Base-by-base conservation (phyloP, 2,888 invertebrate species). In the Vanessa cardui region DNA sequence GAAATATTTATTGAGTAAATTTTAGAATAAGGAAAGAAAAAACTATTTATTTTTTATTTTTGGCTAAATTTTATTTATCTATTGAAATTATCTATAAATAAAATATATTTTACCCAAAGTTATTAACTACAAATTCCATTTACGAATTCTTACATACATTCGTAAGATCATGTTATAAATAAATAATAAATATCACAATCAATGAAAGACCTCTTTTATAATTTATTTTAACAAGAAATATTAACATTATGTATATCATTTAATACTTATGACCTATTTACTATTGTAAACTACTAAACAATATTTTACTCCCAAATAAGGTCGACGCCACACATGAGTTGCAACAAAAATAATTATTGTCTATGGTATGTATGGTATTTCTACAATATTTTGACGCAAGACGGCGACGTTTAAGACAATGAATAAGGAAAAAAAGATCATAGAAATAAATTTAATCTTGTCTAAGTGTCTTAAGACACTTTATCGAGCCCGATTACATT, bases 151-250 rank as follows among this genome's bases (percentile, higher is more conserved):
- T 54, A 54, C 31, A 31, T 31, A 54, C 52, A 54, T 54, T 54
- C 26, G 26, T 54, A 52, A 52, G 26, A 52, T 4, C 52, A 52
- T 21, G 26, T 54, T 6, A 31, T 16, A 31, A 54, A 26, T 31
- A 21, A 26, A 54, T 31, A 54, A 54, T 54, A 54, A 54, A 54
- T 54, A 54, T 54, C 52, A 54, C 52, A 54, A 52, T 50, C 20
- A 50, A 50, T 52, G 52, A 52, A 52, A 52, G 31, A 26, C 26
- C 52, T 31, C 26, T 52, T 52, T 16, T 31, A 52, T n/a, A 52
- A 52, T 26, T 52, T 31, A 54, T 54, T 54, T 31, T 31, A 54
- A 54, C 52, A 31, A 54, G 31, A 54, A 31, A 26, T 9, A 20
- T 49, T 49, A 54, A 54, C 26, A 31, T 16, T 50, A 54, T 31